Conservation (phyloP, 2,797 vertebrate species). For the Cirrhinus molitorella region DNA sequence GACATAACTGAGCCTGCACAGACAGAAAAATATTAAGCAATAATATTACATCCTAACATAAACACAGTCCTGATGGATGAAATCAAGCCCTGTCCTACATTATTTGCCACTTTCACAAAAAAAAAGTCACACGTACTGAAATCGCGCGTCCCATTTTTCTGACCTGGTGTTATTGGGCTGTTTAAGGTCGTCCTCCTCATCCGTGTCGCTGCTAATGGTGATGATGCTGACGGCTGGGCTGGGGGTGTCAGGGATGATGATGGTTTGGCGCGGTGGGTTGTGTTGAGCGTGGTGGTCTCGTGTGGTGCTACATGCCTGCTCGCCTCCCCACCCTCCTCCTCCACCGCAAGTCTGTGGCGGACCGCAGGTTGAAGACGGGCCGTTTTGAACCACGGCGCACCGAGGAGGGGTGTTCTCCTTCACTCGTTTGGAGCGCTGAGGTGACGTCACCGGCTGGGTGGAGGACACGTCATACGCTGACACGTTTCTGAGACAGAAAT, state of each 20-base stretch:
- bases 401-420: conserved; percentile 98
- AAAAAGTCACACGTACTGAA: not conserved
- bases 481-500: conserved; percentile 81
- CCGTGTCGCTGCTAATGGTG: conserved; percentile 99
- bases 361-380: conserved; percentile 80
- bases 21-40: conserved; percentile 1
- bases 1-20: not conserved
- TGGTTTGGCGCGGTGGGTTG: conserved; percentile 89
- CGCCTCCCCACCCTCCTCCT: conserved; percentile 72
- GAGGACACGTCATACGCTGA: conserved; percentile 94
- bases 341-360: conserved; percentile 81
- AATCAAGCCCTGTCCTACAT: not conserved
- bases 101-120: not conserved
- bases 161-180: conserved; percentile 87
- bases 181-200: conserved; percentile 97
- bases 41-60: not conserved
- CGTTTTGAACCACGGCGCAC: conserved; percentile 89
- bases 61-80: not conserved
- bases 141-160: conserved; percentile 57
- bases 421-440: conserved; percentile 95
- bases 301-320: conserved; percentile 85
- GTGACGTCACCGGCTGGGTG: conserved; percentile 89
- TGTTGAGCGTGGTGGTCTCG: conserved; percentile 81
- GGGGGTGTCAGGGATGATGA: conserved; percentile 96
- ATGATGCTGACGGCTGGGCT: conserved; percentile 98